These are phyloP conservation scores for Orchesella cincta DNA, from an alignment of 1,140 invertebrate genomes.

Conservation along the genomic window DNA sequence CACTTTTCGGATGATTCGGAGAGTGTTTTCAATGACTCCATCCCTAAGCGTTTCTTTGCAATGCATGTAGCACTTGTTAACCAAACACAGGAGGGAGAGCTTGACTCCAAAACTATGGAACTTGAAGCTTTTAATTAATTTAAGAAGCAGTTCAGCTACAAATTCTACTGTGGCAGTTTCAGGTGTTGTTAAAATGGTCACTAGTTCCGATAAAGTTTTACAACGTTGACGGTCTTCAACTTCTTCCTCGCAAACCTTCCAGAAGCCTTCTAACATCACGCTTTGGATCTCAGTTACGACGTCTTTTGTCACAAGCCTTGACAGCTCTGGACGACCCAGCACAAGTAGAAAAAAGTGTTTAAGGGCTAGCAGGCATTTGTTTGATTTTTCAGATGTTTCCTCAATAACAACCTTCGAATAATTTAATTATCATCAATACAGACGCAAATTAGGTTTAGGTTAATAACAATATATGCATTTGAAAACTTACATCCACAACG, in stretches of 20 bases:
- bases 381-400: not conserved
- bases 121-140: constrained; percentile 5
- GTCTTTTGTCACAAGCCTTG: not conserved
- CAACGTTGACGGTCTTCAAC: not conserved
- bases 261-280: not conserved
- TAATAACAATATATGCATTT: no score
- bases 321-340: constrained; percentile 30
- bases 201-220: not conserved
- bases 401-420: not conserved
- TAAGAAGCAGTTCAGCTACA: constrained; percentile 8
- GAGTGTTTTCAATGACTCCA: constrained; percentile 22
- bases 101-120: not conserved
- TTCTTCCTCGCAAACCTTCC: not conserved
- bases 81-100: constrained; percentile 27
- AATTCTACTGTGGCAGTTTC: constrained; percentile 1
- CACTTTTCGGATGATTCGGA: constrained; percentile 26
- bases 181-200: constrained; percentile 21
- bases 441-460: not conserved
- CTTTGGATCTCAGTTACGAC: not conserved
- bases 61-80: constrained; percentile 27
- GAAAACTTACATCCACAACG: constrained; percentile 25
- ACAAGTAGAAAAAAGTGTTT: constrained; percentile 44
- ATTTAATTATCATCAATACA: constrained; percentile 2
- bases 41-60: not conserved
- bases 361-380: constrained; percentile 35